phyloP scores from a whole-genome alignment of 2,888 invertebrate species.

The Spilosoma lubricipeda region DNA sequence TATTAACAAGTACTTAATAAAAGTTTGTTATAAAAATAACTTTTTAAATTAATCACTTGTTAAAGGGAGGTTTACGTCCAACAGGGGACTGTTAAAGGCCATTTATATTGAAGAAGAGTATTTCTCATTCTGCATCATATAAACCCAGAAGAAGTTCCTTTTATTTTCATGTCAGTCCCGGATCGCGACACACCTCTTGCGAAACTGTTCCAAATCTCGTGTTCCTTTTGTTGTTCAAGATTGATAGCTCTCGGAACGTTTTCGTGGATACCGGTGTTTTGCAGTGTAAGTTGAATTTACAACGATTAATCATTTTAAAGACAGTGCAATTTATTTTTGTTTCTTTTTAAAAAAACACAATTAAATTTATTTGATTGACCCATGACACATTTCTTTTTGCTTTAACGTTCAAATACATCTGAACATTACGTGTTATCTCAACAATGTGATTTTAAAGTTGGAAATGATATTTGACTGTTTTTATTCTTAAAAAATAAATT shows the following conservation, averaged over 20 bases:
- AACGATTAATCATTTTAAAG: not conserved
- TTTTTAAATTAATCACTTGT: no score
- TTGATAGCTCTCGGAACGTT: conserved; percentile 24
- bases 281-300: not conserved
- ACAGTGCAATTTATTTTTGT: not conserved
- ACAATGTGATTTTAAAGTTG: not conserved
- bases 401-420: not conserved
- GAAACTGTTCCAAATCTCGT: conserved; percentile 22
- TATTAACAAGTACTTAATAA: no score
- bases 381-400: not conserved
- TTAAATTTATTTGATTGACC: not conserved
- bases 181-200: conserved; percentile 35
- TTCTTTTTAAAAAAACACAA: not conserved
- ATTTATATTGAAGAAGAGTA: no score
- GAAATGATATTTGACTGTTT: no score
- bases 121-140: conserved; percentile 18
- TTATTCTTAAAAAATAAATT: no score
- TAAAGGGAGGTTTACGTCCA: no score
- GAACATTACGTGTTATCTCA: not conserved
- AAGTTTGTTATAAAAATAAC: no score
- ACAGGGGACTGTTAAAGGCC: no score
- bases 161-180: conserved; percentile 38
- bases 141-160: conserved; percentile 26
- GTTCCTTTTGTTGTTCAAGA: conserved; percentile 31
- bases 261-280: conserved; percentile 4